Conservation (phyloP, 1,140 invertebrate genomes). For the Oryctes rhinoceros region DNA sequence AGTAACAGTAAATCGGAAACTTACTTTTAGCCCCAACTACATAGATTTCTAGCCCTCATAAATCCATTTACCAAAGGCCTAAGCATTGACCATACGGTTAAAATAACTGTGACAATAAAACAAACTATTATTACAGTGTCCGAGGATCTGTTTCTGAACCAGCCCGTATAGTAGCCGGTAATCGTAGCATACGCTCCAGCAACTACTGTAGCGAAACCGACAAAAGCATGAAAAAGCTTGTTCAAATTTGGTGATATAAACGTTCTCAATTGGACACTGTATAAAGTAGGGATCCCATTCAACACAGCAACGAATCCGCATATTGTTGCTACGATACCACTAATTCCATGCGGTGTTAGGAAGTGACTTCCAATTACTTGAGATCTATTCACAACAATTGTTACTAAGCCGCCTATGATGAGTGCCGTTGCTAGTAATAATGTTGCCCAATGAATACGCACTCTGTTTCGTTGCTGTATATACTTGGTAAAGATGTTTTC, state of each 20-base stretch:
- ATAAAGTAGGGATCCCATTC: conserved; percentile 32
- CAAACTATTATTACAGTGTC: conserved; percentile 7
- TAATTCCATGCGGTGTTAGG: conserved; percentile 30
- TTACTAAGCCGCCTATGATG: conserved; percentile 8
- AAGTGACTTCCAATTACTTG: conserved; percentile 38
- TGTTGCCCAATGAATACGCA: conserved; percentile 39
- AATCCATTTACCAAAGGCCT: conserved; percentile 24
- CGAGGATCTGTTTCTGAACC: conserved; percentile 29
- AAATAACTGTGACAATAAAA: conserved; percentile 21
- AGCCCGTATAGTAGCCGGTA: conserved; percentile 37
- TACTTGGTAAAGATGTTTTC: conserved; percentile 37
- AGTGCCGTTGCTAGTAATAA: neutral
- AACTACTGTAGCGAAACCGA: conserved; percentile 26
- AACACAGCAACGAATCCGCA: neutral
- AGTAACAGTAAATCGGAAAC: too few species aligned
- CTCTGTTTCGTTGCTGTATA: conserved; percentile 6
- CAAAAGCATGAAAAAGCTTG: conserved; percentile 39
- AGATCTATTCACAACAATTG: conserved; percentile 37
- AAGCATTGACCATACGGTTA: conserved; percentile 22
- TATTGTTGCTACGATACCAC: conserved; percentile 36
- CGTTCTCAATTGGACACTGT: conserved; percentile 23
- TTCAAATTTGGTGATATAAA: conserved; percentile 35
- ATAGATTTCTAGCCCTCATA: conserved; percentile 25
- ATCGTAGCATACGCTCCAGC: conserved; percentile 12
- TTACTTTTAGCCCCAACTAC: neutral